phyloP scores from a whole-genome alignment of 2,797 vertebrate genomes.

The Paedocypris micromegethes region DNA sequence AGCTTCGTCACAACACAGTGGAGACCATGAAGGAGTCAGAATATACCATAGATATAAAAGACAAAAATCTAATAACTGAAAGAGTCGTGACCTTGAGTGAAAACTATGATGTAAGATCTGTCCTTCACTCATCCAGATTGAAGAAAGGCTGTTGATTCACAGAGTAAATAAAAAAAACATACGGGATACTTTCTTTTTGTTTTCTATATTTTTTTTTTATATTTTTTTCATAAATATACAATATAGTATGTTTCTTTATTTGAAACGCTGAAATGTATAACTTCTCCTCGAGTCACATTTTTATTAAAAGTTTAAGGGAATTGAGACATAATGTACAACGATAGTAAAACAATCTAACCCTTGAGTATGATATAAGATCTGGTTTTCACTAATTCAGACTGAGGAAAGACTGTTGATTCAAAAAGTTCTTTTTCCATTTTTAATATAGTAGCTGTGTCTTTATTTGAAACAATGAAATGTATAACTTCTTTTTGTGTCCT shows the following conservation, averaged over 20 bases:
- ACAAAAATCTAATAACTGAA: conserved; percentile 9
- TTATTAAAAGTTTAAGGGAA: too few relatives aligned
- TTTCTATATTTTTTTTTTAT: too few relatives aligned
- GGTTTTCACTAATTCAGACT: conserved; percentile 7
- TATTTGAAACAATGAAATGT: too few relatives aligned
- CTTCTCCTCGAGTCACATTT: too few relatives aligned
- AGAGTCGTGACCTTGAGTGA: conserved; percentile 26
- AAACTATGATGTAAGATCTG: conserved; percentile 17
- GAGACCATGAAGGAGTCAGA: conserved; percentile 28
- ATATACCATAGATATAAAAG: conserved; percentile 2
- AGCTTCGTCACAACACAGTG: conserved; percentile 46
- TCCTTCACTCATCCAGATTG: conserved; percentile 10
- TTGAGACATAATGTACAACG: too few relatives aligned
- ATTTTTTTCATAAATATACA: too few relatives aligned
- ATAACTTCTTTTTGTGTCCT: too few relatives aligned
- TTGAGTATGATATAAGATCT: conserved; percentile 19
- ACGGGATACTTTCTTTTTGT: background rate
- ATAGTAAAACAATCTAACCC: background rate
- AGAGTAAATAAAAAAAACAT: background rate
- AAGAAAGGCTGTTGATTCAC: conserved; percentile 3
- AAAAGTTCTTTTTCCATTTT: background rate
- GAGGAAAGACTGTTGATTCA: conserved; percentile 6
- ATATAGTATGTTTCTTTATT: too few relatives aligned
- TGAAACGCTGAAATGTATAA: too few relatives aligned
- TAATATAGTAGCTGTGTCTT: too few relatives aligned